A percentile compares a stretch with the other conserved stretches of the same genome.
Conservation (phyloP, 1,140 invertebrate genomes). For the Helicoverpa zea region DNA sequence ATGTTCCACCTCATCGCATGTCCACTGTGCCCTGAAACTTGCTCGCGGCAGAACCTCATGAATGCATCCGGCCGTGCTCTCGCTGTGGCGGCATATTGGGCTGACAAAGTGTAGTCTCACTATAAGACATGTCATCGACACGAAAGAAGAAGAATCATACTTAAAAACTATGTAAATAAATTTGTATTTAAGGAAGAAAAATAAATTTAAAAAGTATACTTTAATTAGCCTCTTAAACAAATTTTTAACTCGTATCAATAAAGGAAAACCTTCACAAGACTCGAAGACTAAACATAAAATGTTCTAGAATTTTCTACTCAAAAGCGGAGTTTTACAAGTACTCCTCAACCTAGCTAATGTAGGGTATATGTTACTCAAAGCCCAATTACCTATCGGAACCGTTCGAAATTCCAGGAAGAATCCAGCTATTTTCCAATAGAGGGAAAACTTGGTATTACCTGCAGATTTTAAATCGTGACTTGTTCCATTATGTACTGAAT, state of each 20-base stretch:
- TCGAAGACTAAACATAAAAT: not conserved
- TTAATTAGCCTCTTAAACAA: not conserved
- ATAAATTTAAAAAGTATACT: not conserved
- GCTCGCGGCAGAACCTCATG: too few relatives aligned
- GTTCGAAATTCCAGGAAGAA: conserved; percentile 11
- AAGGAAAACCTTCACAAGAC: not conserved
- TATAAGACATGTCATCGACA: too few relatives aligned
- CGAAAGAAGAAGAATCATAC: too few relatives aligned
- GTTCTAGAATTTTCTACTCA: not conserved
- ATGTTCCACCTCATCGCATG: too few relatives aligned
- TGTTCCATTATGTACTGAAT: conserved; percentile 1
- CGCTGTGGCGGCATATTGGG: too few relatives aligned
- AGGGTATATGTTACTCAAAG: conserved; percentile 4
- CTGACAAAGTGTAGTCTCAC: too few relatives aligned
- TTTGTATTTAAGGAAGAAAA: too few relatives aligned
- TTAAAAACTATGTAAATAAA: too few relatives aligned
- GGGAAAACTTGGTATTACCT: not conserved
- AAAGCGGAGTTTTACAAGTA: not conserved
- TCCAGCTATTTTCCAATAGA: conserved; percentile 15
- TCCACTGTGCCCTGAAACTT: too few relatives aligned
- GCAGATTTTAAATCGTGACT: conserved; percentile 8
- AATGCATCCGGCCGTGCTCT: too few relatives aligned
- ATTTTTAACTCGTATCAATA: not conserved
- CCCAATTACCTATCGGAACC: conserved; percentile 17
- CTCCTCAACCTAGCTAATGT: not conserved